Percentiles rank a stretch among this genome's conserved stretches.
phyloP scores from a whole-genome alignment of 2,113 vertebrate genomes.

The Dendropsophus ebraccatus region DNA sequence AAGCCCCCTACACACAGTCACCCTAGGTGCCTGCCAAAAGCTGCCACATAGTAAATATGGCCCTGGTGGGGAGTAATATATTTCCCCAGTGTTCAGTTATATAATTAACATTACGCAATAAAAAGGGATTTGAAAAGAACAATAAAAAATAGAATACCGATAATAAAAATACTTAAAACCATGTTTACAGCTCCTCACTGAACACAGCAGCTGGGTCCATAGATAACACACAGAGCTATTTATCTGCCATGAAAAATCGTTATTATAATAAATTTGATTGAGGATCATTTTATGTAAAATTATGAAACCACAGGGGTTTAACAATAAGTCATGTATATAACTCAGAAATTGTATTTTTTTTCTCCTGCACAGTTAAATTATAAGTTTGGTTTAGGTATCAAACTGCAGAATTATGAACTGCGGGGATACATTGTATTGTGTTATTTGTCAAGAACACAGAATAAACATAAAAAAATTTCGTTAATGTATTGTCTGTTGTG shows the following conservation, averaged over 20 bases:
- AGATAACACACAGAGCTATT: constrained; percentile 33
- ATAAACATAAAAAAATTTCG: neutral
- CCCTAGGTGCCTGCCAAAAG: too few relatives aligned
- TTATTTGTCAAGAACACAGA: neutral
- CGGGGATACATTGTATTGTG: neutral
- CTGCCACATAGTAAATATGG: too few relatives aligned
- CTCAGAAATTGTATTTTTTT: constrained; percentile 26
- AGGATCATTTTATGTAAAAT: constrained; percentile 27
- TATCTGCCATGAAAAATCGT: constrained; percentile 30
- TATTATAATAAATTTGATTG: constrained; percentile 19
- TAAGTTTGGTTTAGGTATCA: constrained; percentile 18
- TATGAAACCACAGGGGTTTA: constrained; percentile 2
- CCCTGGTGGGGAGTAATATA: neutral
- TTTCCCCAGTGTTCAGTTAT: neutral
- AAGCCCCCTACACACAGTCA: too few relatives aligned
- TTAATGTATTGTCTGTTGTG: neutral
- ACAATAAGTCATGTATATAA: constrained; percentile 12
- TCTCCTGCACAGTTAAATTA: constrained; percentile 20
- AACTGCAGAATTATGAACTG: neutral
- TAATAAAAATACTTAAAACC: neutral
- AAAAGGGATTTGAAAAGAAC: neutral
- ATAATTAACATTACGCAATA: neutral
- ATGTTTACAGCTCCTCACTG: neutral
- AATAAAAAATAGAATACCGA: constrained; percentile 4
- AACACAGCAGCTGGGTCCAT: constrained; percentile 8